phyloP scores from a whole-genome alignment of 2,797 vertebrate species.

The Craterocephalus amniculus region DNA sequence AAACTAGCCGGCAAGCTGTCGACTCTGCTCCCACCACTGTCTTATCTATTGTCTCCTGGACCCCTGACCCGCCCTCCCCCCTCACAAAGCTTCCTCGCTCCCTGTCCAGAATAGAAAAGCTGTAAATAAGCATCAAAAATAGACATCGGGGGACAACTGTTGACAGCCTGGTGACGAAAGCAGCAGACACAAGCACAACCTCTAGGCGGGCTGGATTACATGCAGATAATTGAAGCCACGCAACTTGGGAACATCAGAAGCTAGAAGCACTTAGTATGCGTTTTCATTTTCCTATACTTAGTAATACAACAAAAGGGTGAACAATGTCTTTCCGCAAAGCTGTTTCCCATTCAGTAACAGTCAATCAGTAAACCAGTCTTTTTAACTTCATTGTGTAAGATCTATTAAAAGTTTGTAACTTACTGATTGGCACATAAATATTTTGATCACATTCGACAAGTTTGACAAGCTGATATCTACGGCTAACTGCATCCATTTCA shows the following conservation, averaged over 20 bases:
- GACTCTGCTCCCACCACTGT: slow-evolving; percentile 53
- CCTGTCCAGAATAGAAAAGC: slow-evolving; percentile 83
- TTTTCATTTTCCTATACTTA: slow-evolving; percentile 37
- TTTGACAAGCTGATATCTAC: neutral
- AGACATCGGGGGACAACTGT: slow-evolving; percentile 91
- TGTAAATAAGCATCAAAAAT: slow-evolving; percentile 90
- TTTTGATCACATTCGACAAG: neutral
- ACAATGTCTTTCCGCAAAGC: slow-evolving; percentile 17
- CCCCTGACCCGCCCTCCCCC: slow-evolving; percentile 24
- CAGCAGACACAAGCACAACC: slow-evolving; percentile 86
- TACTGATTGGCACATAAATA: neutral
- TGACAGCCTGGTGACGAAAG: slow-evolving; percentile 88
- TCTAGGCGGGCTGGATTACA: slow-evolving; percentile 89
- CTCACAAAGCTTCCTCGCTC: slow-evolving; percentile 41
- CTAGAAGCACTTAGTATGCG: slow-evolving; percentile 47
- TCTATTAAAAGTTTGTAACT: too few species aligned
- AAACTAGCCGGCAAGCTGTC: slow-evolving; percentile 68
- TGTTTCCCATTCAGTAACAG: neutral
- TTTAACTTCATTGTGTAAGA: neutral
- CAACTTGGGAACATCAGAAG: slow-evolving; percentile 86
- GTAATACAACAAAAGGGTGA: slow-evolving; percentile 13
- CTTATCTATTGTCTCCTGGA: slow-evolving; percentile 84
- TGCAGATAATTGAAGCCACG: slow-evolving; percentile 88
- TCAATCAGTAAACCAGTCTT: neutral
- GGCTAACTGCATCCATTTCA: neutral